Evolutionary conservation across 2,113 vertebrate genomes (phyloP).

Genomic region (Herpailurus yagouaroundi): DNA sequence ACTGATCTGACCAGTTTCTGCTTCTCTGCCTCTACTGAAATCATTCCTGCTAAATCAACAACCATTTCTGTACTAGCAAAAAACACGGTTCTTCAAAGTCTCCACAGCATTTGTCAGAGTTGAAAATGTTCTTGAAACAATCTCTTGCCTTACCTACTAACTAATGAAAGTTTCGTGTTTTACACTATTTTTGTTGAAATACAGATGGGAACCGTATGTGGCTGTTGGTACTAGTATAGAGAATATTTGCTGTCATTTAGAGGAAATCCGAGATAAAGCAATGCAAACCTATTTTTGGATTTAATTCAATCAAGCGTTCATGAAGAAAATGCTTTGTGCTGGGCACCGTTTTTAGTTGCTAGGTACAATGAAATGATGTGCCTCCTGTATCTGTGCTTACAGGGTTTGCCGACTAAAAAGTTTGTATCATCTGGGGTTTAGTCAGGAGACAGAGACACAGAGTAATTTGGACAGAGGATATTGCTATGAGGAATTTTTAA

Average conservation of each 20-base stretch:
- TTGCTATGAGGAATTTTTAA: background rate
- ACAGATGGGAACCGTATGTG: background rate
- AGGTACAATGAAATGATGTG: background rate
- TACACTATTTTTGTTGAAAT: background rate
- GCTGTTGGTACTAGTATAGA: background rate
- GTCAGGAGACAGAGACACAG: background rate
- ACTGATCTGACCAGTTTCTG: background rate
- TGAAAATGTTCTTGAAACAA: background rate
- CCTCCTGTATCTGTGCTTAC: background rate
- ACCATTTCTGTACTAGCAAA: background rate
- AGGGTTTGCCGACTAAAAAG: background rate
- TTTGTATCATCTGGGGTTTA: background rate
- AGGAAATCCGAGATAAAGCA: background rate
- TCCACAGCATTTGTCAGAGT: background rate
- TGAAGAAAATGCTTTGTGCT: background rate
- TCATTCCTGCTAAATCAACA: background rate
- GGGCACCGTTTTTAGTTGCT: background rate
- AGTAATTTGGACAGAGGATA: background rate
- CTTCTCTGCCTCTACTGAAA: background rate
- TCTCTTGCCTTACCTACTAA: background rate
- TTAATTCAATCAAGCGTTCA: background rate
- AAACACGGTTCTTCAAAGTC: background rate
- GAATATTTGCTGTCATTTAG: background rate
- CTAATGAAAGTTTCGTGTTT: background rate
- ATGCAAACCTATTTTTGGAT: background rate